Evolutionary conservation across 2,888 invertebrate genomes (phyloP).

Genomic region (Rhimphoctona megacephalus): DNA sequence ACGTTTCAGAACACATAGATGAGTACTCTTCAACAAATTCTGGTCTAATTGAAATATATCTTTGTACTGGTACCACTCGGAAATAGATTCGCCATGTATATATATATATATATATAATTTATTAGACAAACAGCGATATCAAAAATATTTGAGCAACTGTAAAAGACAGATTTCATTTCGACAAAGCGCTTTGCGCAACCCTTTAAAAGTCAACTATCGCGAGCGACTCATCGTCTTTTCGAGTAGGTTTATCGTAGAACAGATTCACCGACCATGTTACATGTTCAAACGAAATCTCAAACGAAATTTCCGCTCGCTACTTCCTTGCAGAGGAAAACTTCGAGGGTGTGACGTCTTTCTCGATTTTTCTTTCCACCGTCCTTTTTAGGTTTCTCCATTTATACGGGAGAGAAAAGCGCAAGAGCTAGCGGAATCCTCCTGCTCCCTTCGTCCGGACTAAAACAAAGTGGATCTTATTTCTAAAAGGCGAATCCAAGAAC

Average conservation of each 20-base stretch:
- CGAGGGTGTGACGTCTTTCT: background rate
- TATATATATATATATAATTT: background rate
- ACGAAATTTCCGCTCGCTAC: background rate
- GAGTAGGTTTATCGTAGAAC: background rate
- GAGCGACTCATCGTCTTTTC: background rate
- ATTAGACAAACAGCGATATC: background rate
- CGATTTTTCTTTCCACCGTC: background rate
- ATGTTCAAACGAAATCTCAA: background rate
- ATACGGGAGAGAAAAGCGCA: background rate
- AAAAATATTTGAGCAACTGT: background rate
- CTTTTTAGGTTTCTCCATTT: background rate
- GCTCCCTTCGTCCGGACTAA: background rate
- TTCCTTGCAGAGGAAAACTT: background rate
- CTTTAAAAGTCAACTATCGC: background rate
- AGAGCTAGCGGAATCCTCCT: background rate
- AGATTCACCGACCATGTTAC: background rate
- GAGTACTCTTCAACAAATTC: too few species aligned
- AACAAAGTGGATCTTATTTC: background rate
- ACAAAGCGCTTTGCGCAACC: background rate
- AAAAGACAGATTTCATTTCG: constrained; percentile 4
- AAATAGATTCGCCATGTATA: background rate
- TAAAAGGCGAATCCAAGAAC: background rate
- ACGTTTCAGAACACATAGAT: too few species aligned
- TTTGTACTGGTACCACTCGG: background rate
- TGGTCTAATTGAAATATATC: background rate